These are phyloP conservation scores for Aurelia sp. DNA, from an alignment of 30 jellyfish, hydroid and myxozoan genomes.

Conservation along the genomic window DNA sequence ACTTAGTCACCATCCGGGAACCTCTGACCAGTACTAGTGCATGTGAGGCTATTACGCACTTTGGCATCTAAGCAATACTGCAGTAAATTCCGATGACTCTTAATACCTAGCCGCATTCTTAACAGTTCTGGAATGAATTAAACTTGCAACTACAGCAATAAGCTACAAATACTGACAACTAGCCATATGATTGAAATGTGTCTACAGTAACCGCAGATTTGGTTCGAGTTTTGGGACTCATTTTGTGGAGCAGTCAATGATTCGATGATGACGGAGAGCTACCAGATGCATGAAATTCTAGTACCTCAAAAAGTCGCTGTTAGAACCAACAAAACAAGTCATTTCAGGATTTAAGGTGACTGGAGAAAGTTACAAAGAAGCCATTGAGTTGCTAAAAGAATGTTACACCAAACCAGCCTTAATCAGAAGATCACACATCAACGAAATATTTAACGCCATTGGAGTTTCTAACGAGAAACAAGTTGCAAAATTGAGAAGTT, in stretches of 20 bases:
- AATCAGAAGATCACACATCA: conserved; percentile 39
- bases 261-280: conserved; percentile 28
- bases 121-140: no score
- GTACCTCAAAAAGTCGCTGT: conserved; percentile 21
- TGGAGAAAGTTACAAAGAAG: conserved; percentile 23
- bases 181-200: no score
- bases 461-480: conserved; percentile 17
- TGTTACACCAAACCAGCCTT: conserved; percentile 16
- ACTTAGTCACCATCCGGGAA: no score
- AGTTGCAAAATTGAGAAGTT: not conserved
- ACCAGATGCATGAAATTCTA: conserved; percentile 20
- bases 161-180: no score
- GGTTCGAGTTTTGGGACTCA: conserved; percentile 43
- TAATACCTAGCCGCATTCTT: no score
- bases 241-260: conserved; percentile 14
- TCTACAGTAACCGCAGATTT: conserved; percentile 27
- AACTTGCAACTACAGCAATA: no score
- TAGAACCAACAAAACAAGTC: conserved; percentile 54
- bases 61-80: no score
- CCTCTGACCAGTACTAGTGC: no score
- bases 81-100: no score
- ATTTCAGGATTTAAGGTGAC: conserved; percentile 34
- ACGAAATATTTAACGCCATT: conserved; percentile 19
- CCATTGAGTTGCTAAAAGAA: conserved; percentile 8
- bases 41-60: no score